Conservation (phyloP, 92 coral and sea anemone genomes). For the Paramuricea clavata region DNA sequence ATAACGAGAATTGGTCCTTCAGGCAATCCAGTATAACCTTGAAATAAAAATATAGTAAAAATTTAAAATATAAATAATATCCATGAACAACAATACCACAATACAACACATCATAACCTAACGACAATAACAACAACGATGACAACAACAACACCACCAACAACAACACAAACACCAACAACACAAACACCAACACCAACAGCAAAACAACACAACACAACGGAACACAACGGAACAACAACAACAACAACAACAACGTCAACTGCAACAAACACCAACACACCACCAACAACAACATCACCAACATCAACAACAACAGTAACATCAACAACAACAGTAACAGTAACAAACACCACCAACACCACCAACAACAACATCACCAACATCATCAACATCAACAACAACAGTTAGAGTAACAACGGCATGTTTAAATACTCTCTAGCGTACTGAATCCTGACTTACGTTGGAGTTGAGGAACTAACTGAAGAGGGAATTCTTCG, state of each 20-base stretch:
- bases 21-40: constrained; percentile 90
- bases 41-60: not conserved
- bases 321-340: too few relatives aligned
- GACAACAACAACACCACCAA: too few relatives aligned
- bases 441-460: constrained; percentile 9
- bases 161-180: too few relatives aligned
- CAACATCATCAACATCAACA: too few relatives aligned
- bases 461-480: constrained; percentile 83
- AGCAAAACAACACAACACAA: not conserved
- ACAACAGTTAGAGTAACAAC: too few relatives aligned
- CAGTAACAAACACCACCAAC: too few relatives aligned
- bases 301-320: too few relatives aligned
- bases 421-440: not conserved
- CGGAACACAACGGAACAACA: not conserved
- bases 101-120: not conserved
- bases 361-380: too few relatives aligned
- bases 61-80: too few relatives aligned
- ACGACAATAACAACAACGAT: too few relatives aligned
- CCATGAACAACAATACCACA: not conserved
- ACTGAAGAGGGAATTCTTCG: constrained; percentile 88
- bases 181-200: too few relatives aligned
- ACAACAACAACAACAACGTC: too few relatives aligned
- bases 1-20: constrained; percentile 91
- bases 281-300: not conserved
- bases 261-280: not conserved